Percentiles rank a stretch among this genome's conserved stretches.
Conservation (phyloP, 2,113 vertebrate species). For the Uropsilus gracilis region DNA sequence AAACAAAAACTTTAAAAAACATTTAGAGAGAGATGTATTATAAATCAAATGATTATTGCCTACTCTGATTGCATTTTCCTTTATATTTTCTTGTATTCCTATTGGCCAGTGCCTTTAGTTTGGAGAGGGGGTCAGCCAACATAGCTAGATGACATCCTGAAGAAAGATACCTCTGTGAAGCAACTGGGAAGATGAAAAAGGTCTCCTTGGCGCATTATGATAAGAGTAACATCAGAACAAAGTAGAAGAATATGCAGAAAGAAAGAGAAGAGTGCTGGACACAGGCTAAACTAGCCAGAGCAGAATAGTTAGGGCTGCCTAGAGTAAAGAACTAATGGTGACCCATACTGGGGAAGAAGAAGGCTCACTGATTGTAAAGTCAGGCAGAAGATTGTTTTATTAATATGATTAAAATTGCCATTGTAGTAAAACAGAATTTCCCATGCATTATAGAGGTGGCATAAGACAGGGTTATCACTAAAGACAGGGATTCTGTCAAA, state of each 20-base stretch:
- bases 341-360: neutral
- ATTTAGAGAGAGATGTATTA: neutral
- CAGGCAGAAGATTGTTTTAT: neutral
- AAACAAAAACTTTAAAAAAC: constrained; percentile 30
- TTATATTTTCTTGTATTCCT: neutral
- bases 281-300: neutral
- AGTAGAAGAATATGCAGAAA: neutral
- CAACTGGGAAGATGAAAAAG: neutral
- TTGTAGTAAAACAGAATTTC: neutral
- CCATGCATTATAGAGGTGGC: neutral
- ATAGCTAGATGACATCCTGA: neutral
- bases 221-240: neutral
- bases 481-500: neutral
- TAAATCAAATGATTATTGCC: neutral
- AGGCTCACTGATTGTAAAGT: neutral
- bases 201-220: neutral
- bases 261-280: neutral
- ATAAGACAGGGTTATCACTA: neutral
- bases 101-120: neutral
- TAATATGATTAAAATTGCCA: neutral
- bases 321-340: neutral
- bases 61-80: neutral
- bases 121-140: neutral
- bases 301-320: fast-evolving
- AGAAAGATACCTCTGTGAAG: neutral